Conservation (phyloP, 2,113 vertebrate species). For the Tragelaphus imberbis region DNA sequence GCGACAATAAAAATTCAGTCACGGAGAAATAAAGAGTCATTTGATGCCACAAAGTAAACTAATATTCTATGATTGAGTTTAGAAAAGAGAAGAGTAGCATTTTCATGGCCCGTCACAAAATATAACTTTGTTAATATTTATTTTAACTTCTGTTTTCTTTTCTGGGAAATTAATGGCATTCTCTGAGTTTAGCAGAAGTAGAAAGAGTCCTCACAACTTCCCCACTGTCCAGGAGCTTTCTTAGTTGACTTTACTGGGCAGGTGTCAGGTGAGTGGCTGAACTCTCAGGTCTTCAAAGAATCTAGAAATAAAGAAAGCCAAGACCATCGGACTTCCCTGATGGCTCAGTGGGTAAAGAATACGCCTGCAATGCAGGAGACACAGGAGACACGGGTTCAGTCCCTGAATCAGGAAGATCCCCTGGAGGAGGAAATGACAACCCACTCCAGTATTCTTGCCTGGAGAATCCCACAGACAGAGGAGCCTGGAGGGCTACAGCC, state of each 20-base stretch:
- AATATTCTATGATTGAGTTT: background rate
- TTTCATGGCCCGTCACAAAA: background rate
- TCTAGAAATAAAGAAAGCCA: background rate
- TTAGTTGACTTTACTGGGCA: background rate
- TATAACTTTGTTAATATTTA: background rate
- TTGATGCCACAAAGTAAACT: constrained; percentile 16
- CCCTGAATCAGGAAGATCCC: background rate
- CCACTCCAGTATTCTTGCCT: background rate
- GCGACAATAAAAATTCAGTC: background rate
- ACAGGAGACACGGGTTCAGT: background rate
- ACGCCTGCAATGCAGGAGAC: background rate
- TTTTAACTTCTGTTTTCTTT: constrained; percentile 26
- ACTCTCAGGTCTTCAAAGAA: background rate
- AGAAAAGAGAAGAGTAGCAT: background rate
- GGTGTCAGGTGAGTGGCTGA: background rate
- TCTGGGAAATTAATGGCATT: background rate
- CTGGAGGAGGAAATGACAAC: background rate
- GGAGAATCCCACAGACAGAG: background rate
- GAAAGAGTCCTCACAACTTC: background rate
- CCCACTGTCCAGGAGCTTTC: background rate
- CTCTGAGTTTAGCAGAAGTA: background rate
- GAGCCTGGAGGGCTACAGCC: background rate
- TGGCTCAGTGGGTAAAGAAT: background rate
- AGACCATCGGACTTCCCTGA: background rate
- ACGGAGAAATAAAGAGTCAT: constrained; percentile 36